Evolutionary conservation across 2,113 vertebrate species (phyloP).

Genomic region (Xiphophorus hellerii): DNA sequence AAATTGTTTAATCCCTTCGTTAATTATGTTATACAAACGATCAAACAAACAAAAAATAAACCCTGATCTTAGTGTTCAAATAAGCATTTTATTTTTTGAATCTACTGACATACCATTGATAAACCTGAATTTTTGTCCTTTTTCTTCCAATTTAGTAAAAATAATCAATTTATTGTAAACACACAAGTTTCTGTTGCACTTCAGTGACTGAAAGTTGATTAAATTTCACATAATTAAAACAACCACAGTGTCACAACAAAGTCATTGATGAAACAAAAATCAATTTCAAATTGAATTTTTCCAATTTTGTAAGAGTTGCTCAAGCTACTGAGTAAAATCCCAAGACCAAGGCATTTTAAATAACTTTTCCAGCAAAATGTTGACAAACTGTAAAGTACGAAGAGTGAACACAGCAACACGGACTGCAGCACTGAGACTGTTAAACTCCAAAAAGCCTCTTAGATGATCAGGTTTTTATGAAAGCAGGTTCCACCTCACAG

Average conservation of each 20-base stretch:
- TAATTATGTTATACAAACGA: neutral
- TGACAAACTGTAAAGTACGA: constrained; percentile 30
- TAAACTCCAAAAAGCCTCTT: neutral
- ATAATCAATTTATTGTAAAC: neutral
- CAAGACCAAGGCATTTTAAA: constrained; percentile 14
- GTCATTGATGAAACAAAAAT: neutral
- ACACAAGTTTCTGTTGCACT: neutral
- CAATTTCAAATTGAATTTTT: constrained; percentile 13
- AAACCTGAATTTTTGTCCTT: neutral
- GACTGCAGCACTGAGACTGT: constrained; percentile 16
- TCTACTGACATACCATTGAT: neutral
- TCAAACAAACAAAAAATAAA: neutral
- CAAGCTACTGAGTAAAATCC: neutral
- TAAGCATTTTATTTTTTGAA: neutral
- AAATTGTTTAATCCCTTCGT: neutral
- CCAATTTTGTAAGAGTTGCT: no score
- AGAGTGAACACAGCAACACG: constrained; percentile 8
- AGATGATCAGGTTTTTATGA: neutral
- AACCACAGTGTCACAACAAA: constrained; percentile 34
- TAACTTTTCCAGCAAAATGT: neutral
- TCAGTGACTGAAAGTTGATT: neutral
- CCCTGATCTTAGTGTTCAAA: neutral
- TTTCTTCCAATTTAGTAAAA: neutral
- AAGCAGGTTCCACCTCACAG: constrained; percentile 44
- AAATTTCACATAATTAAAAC: neutral